Base-by-base conservation (phyloP, 2,113 vertebrate species). In the Indicator maculatus region DNA sequence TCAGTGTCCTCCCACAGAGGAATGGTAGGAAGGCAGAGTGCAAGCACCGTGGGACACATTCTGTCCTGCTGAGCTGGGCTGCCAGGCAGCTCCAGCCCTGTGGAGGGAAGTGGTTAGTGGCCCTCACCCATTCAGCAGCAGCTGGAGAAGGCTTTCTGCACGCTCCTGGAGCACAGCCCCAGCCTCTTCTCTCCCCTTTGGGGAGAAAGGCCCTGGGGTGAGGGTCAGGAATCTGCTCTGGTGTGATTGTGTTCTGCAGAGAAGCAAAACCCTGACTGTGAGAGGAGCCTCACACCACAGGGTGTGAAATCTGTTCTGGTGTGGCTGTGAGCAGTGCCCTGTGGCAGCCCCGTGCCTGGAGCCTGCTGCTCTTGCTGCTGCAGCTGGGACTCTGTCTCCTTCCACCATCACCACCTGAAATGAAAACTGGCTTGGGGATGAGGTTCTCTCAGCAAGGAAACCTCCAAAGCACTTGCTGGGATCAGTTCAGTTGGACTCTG, bases 321-420 rank as follows among this genome's bases (percentile, higher is more conserved):
- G 64, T 85, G 90, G 88, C 38, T 3, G 5, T 74, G 91, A 90
- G 86, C 90, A 90, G 96, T 93, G 30, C 85, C 89, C 64, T 41
- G 79, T 90, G 96, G 96, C 96, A 96, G 94, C 89, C 89, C 64
- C 9, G 5, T 83, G 95, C 87, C 59, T 12, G 47, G 58, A 72
- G 82, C 86, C 83, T 81, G 47, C 78, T 88, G 86, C 72, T 84
- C 66, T n/a, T 58, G 58, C 95, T 64, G 65, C 30, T 93, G 60
- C 90, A 90, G 63, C 88, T 70, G 85, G 86, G 45, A 76, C 76
- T 65, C 90, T 16, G 41, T 33, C 13, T 0, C 79, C 77, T 45
- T 59, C 60, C 84, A 27, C 73, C 55, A 36, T 4, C 66, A 5
- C 67, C 69, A 21, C 44, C 12, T 6, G 23, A 61, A 84, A 78